Conservation (phyloP, 2,888 invertebrate genomes). For the Ichneumoninae sp. region DNA sequence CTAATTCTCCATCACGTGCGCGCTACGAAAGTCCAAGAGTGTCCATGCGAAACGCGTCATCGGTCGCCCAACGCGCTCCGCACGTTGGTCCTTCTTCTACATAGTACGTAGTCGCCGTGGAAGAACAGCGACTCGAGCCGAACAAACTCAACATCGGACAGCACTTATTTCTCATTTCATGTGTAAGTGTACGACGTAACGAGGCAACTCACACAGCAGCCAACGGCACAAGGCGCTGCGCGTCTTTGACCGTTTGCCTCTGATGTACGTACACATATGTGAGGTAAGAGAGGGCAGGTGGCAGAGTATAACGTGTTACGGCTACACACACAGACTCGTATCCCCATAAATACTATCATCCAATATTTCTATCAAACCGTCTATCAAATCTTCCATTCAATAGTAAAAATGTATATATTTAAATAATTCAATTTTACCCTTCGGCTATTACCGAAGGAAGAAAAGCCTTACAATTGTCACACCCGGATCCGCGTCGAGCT, state of each 20-base stretch:
- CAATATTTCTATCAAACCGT: background rate
- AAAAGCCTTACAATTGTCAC: constrained; percentile 66
- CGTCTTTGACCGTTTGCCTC: constrained; percentile 70
- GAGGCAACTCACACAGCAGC: constrained; percentile 27
- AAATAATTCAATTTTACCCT: background rate
- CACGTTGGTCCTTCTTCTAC: background rate
- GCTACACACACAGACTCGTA: constrained; percentile 55
- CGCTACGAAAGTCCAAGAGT: background rate
- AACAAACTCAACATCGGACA: constrained; percentile 22
- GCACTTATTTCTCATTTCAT: constrained; percentile 12
- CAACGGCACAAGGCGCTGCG: constrained; percentile 37
- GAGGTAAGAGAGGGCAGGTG: constrained; percentile 66
- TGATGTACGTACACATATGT: constrained; percentile 19
- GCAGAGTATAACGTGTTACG: constrained; percentile 42
- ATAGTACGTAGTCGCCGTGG: constrained; percentile 6
- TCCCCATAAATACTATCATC: constrained; percentile 36
- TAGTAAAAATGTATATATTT: background rate
- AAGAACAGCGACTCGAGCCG: constrained; percentile 17
- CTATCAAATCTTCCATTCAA: background rate
- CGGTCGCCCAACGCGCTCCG: background rate
- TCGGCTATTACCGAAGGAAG: constrained; percentile 45
- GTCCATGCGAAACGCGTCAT: constrained; percentile 12
- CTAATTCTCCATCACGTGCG: background rate
- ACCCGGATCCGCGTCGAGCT: constrained; percentile 71
- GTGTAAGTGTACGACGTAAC: constrained; percentile 22